Percentiles rank a stretch among this genome's conserved stretches.
These are phyloP conservation scores for Centruroides vittatus DNA, from an alignment of 1,140 invertebrate genomes.

Conservation along the genomic window DNA sequence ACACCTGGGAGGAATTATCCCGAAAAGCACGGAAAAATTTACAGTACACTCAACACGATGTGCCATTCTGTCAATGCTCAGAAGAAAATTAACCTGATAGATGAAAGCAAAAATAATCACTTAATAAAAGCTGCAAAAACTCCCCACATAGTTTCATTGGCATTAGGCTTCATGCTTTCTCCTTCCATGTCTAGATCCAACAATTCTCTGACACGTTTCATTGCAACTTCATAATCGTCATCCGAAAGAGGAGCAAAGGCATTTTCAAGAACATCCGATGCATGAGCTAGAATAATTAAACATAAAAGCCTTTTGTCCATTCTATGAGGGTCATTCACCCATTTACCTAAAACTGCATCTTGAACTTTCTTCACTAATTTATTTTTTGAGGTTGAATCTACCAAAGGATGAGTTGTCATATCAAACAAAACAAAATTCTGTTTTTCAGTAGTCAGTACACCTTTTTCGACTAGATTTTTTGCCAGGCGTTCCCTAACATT, in stretches of 20 bases:
- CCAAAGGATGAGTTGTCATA: constrained; percentile 99
- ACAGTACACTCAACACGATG: no score
- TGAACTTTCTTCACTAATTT: constrained; percentile 97
- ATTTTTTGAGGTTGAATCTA: constrained; percentile 88
- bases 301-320: constrained; percentile 91
- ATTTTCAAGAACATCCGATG: constrained; percentile 97
- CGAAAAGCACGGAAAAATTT: no score
- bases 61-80: no score
- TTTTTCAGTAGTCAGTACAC: constrained; percentile 98
- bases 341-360: constrained; percentile 87
- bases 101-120: constrained; percentile 33
- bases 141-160: constrained; percentile 92
- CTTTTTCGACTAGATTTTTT: constrained; percentile 99
- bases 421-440: constrained; percentile 99
- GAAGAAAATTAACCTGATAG: no score
- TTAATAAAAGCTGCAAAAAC: constrained; percentile 97
- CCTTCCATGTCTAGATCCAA: constrained; percentile 93
- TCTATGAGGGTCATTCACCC: constrained; percentile 93
- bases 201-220: constrained; percentile 87
- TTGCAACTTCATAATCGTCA: constrained; percentile 97
- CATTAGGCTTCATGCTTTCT: constrained; percentile 69
- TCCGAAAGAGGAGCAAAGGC: constrained; percentile 97
- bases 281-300: constrained; percentile 88
- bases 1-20: no score
- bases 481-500: constrained; percentile 97